Conservation (phyloP, 1,140 invertebrate genomes). For the Rhopalosiphum maidis region DNA sequence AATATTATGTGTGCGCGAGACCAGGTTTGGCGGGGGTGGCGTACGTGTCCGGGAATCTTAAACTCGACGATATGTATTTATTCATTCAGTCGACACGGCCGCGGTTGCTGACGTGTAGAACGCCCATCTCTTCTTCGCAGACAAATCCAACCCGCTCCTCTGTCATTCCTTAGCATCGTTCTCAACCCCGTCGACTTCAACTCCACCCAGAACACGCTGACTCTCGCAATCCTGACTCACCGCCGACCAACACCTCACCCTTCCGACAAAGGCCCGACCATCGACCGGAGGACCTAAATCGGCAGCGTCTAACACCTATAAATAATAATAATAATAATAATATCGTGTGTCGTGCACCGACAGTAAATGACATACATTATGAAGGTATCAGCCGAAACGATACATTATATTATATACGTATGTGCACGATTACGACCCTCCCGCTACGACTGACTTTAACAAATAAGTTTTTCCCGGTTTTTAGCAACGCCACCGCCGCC, state of each 20-base stretch:
- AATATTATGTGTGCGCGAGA: not conserved
- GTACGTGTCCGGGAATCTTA: constrained; percentile 22
- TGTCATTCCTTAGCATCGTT: not conserved
- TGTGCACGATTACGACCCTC: not conserved
- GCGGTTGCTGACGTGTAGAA: not conserved
- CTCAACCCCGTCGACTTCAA: not conserved
- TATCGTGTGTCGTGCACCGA: not conserved
- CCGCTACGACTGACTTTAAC: not conserved
- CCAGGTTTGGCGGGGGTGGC: not conserved
- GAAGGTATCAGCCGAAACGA: not conserved
- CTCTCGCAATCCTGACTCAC: not conserved
- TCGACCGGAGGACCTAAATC: not conserved
- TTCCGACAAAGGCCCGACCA: not conserved
- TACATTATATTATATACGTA: not conserved
- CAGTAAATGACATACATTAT: not conserved
- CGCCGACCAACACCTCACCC: not conserved
- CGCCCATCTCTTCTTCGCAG: not conserved
- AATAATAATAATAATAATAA: constrained; percentile 18
- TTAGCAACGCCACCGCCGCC: not conserved
- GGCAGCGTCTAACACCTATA: not conserved
- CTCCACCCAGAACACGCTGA: not conserved
- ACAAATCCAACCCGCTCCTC: not conserved
- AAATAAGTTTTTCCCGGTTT: not conserved
- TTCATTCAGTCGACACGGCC: constrained; percentile 19
- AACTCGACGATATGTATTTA: constrained; percentile 28